Base-by-base conservation (phyloP, 2,113 vertebrate species). In the Sarotherodon lohbergeri region DNA sequence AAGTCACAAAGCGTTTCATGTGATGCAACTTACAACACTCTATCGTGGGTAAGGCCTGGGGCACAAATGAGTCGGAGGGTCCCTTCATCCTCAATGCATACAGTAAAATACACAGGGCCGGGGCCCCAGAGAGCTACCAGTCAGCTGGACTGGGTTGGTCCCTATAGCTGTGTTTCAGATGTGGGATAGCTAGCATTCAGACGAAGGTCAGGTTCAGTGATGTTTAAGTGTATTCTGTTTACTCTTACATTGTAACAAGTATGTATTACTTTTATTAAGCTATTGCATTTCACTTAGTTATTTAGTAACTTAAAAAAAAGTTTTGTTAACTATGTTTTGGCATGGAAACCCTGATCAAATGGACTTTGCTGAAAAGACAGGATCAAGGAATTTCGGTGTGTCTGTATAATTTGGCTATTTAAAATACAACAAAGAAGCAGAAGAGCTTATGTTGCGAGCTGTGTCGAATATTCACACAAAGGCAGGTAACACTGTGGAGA, bases 201-300 rank as follows among this genome's bases (percentile, higher is more conserved):
- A 73, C 6, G 13, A 73, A 46, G 22, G 13, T 3, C 0, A 1
- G 22, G 2, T 46, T 73, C 8, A 46, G 68, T 46, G 14, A 46
- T 0, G 3, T 46, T 24, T 43, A 71, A 71, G 5, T 66, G 39
- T 71, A 27, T 43, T 71, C 66, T 71, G 66, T 43, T 24, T 43
- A 71, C 12, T 73, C 0, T 29, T 46, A 46, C 41, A 73, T 27
- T 73, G 41, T 46, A 73, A 46, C 68, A 73, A 46, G 41, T 73
- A 46, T 46, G 66, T 0, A 4, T 73, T 46, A 41, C 1, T 24
- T 68, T 68, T 5, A 16, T 71, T 71, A 71, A 71, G 7, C 12
- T 24, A 71, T 1, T 71, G 0, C 39, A 71, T 3, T 71, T 46
- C 66, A 24, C 0, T 36, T 63, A 36, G 61, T 66, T 66, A 66